A percentile compares a stretch with the other conserved stretches of the same genome.
These are phyloP conservation scores for Fulmarus glacialis DNA, from an alignment of 2,113 vertebrate genomes.

Conservation along the genomic window DNA sequence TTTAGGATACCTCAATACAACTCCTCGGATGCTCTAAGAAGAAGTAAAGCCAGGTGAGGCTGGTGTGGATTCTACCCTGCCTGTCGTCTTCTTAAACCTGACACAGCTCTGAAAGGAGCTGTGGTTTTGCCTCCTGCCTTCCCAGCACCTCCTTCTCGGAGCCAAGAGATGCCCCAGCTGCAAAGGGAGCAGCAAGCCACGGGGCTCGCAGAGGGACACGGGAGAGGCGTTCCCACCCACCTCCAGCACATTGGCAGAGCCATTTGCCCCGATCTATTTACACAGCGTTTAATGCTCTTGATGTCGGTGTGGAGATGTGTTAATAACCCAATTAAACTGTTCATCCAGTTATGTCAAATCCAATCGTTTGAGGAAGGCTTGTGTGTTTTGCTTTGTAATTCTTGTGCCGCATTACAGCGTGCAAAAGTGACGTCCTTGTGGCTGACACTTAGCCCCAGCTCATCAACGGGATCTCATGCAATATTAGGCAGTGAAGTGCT, in stretches of 20 bases:
- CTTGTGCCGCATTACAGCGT: background rate
- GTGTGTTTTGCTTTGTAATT: background rate
- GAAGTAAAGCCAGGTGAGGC: background rate
- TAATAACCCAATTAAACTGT: constrained; percentile 57
- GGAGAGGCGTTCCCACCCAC: background rate
- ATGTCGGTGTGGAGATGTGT: constrained; percentile 43
- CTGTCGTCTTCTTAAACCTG: background rate
- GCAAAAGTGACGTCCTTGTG: background rate
- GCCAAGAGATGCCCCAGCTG: background rate
- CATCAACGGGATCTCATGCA: background rate
- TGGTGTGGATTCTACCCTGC: background rate
- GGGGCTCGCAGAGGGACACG: accelerated
- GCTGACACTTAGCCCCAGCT: background rate
- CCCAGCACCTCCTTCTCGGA: background rate
- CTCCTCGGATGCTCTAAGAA: background rate
- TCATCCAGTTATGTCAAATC: constrained; percentile 42
- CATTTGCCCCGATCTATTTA: background rate
- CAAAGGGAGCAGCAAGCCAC: background rate
- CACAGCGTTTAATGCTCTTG: background rate
- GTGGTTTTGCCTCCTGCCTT: background rate
- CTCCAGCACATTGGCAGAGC: background rate
- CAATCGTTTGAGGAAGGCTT: background rate
- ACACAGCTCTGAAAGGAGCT: background rate
- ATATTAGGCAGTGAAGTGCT: background rate
- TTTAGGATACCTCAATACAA: background rate